Conservation (phyloP, 2,888 invertebrate species). For the Caenorhabditis panamensis region DNA sequence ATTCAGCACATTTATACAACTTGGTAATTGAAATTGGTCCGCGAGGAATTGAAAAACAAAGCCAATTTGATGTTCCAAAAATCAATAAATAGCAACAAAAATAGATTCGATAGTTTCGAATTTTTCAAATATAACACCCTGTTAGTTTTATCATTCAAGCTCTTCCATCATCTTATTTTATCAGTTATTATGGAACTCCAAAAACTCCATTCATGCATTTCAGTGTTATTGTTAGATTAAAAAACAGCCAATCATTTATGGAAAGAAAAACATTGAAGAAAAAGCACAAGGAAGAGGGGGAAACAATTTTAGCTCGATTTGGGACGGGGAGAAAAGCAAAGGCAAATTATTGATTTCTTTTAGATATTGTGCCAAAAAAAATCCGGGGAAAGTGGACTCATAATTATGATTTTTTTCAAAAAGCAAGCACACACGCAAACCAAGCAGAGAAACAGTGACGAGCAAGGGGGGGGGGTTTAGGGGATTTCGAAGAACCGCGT, state of each 20-base stretch:
- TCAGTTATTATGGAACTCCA: not conserved
- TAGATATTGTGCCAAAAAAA: not conserved
- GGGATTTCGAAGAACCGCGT: constrained; percentile 2
- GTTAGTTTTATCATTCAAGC: constrained; percentile 23
- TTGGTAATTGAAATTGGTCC: too few relatives aligned
- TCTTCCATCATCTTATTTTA: constrained; percentile 22
- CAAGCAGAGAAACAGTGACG: not conserved
- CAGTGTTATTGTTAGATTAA: not conserved
- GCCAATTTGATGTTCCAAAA: constrained; percentile 10
- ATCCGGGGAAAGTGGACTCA: not conserved
- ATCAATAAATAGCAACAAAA: constrained; percentile 35
- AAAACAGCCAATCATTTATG: constrained; percentile 53
- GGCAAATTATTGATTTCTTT: not conserved
- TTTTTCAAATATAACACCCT: not conserved
- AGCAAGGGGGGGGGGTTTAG: not conserved
- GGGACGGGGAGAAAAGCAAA: constrained; percentile 18
- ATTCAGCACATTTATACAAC: too few relatives aligned
- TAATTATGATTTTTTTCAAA: too few relatives aligned
- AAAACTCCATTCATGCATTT: not conserved
- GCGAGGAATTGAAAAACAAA: too few relatives aligned
- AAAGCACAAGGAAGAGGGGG: constrained; percentile 15
- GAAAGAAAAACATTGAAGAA: constrained; percentile 10
- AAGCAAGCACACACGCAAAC: not conserved
- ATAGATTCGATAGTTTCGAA: not conserved
- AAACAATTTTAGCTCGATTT: constrained; percentile 22